Evolutionary conservation across 2,888 invertebrate species (phyloP), one percentile per base, ranked within the genome.

Genomic region (Eupithecia subfuscata): DNA sequence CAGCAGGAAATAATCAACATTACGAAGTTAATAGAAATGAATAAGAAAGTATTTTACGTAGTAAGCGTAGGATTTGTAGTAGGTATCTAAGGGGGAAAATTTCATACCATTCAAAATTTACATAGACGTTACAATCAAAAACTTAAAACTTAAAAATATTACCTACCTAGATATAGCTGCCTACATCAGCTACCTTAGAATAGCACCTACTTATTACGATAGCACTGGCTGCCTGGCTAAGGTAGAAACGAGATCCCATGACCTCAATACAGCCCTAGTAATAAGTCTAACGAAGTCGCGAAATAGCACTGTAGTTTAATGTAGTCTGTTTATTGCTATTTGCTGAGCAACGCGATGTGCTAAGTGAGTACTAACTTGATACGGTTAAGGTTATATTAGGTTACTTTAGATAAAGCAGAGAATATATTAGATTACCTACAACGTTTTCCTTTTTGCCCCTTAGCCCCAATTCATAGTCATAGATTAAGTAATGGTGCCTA

Each of bases 281-380:
- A 25, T 60, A 25, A 60, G 60, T 34, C 37, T 65, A 65, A 65
- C 37, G 25, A 37, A 18, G 65, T 65, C 37, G n/a, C 40, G 65
- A 67, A 65, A 30, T 22, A 67, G 65, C 40, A 4, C 7, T 22
- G 37, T 37, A 67, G 22, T 67, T 5, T n/a, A 9, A 64, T n/a
- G 37, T 40, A 18, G 22, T 67, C 40, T 37, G 11, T 56, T 56
- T 60, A 60, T 25, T 12, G 25, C 6, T 60, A 56, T 56, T 56
- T 6, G 25, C 56, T 22, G 56, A 56, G 56, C 11, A 11, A 22
- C 22, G 18, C 40, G 40, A 25, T 25, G 60, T 25, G 25, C 12
- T 60, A 56, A 56, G 22, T 1, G 22, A 22, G 56, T 56, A 22
- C 12, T 56, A 60, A 60, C 25, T 60, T 12, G 60, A 60, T 12